A percentile compares a stretch with the other conserved stretches of the same genome.
phyloP scores from a whole-genome alignment of 2,113 vertebrate species.

The Crotophaga sulcirostris region DNA sequence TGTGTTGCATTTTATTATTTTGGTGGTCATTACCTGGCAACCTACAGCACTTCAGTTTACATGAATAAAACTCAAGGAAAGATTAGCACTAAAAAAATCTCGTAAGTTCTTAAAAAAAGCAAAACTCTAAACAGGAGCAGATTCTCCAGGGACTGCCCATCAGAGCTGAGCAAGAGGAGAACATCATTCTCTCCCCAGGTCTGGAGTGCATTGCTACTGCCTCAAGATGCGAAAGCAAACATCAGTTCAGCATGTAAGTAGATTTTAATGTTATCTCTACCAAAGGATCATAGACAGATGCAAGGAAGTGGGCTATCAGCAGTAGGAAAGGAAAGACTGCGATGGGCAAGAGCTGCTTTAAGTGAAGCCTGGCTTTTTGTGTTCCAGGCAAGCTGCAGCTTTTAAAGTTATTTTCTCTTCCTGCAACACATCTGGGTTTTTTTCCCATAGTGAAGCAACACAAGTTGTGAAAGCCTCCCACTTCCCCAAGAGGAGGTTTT shows the following conservation, averaged over 20 bases:
- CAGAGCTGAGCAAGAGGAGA: neutral
- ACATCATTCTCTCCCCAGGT: neutral
- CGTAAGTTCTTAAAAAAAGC: neutral
- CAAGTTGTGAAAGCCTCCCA: no score
- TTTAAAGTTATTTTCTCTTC: neutral
- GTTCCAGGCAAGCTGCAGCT: neutral
- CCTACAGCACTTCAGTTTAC: neutral
- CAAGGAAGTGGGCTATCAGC: no score
- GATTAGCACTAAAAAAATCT: neutral
- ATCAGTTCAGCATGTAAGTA: neutral
- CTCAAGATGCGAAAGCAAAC: neutral
- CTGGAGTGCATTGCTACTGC: neutral
- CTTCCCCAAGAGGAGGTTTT: neutral
- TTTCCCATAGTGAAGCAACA: neutral
- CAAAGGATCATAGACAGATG: neutral
- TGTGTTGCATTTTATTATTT: neutral
- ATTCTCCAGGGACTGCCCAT: neutral
- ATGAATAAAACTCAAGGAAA: neutral
- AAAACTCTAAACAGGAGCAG: neutral
- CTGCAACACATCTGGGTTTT: neutral
- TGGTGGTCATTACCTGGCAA: neutral
- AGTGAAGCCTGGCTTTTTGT: neutral
- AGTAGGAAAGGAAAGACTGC: neutral
- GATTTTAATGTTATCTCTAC: neutral
- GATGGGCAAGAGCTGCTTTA: neutral